A percentile compares a stretch with the other conserved stretches of the same genome.
Conservation (phyloP, 2,797 vertebrate species). For the Hapalemur alaotrensis region DNA sequence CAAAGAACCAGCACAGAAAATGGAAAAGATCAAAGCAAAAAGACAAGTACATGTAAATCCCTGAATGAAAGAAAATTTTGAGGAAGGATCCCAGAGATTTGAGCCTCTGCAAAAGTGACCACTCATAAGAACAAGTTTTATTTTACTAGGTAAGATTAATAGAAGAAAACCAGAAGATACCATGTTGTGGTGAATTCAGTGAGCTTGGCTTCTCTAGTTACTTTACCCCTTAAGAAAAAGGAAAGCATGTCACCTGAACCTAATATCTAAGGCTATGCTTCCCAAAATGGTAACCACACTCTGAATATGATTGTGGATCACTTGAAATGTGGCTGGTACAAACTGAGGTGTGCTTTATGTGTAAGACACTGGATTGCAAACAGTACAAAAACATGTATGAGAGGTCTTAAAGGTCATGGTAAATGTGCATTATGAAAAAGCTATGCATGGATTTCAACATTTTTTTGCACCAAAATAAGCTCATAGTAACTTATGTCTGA, state of each 20-base stretch:
- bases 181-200: neutral
- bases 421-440: too few relatives aligned
- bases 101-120: neutral
- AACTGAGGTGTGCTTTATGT: too few relatives aligned
- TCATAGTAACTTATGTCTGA: too few relatives aligned
- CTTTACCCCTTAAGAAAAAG: neutral
- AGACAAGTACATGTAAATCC: neutral
- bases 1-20: neutral
- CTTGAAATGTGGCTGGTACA: too few relatives aligned
- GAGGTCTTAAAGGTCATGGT: too few relatives aligned
- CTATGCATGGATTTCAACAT: too few relatives aligned
- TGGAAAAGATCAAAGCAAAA: neutral
- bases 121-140: neutral
- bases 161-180: neutral
- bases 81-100: neutral
- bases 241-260: neutral
- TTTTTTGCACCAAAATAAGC: too few relatives aligned
- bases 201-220: neutral
- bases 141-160: neutral
- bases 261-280: neutral
- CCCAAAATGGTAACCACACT: neutral
- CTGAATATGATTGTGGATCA: too few relatives aligned
- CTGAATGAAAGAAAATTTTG: neutral
- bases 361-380: too few relatives aligned
- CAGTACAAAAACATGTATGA: too few relatives aligned